phyloP scores from a whole-genome alignment of 2,888 invertebrate species.

The Acrobasis repandana region DNA sequence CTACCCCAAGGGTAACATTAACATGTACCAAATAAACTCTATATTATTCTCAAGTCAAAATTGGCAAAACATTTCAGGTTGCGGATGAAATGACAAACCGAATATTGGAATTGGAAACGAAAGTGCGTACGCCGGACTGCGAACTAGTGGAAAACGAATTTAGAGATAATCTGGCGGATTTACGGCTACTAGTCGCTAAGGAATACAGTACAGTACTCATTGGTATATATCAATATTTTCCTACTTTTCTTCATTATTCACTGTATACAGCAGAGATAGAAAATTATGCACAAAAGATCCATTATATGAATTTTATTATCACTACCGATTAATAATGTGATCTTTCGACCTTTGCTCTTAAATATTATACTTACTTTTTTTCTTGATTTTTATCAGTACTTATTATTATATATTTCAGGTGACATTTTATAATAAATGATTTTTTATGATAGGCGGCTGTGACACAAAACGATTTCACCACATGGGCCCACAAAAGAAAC shows the following conservation, averaged over 20 bases:
- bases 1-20: too few relatives aligned
- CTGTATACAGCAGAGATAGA: neutral
- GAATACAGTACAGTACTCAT: conserved; percentile 84
- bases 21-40: too few relatives aligned
- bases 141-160: conserved; percentile 70
- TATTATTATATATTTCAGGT: too few relatives aligned
- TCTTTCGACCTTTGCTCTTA: too few relatives aligned
- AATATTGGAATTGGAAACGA: conserved; percentile 74
- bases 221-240: conserved; percentile 51
- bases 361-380: too few relatives aligned
- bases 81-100: conserved; percentile 81
- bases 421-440: neutral
- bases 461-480: conserved; percentile 83
- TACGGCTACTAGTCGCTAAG: conserved; percentile 83
- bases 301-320: too few relatives aligned
- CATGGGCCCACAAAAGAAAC: conserved; percentile 80
- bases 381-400: too few relatives aligned
- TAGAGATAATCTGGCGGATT: conserved; percentile 81
- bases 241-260: neutral
- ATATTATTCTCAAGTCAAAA: too few relatives aligned
- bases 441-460: conserved; percentile 56
- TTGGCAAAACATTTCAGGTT: conserved; percentile 52
- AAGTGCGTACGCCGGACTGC: conserved; percentile 79
- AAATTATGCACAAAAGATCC: too few relatives aligned
- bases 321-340: too few relatives aligned